A percentile compares a stretch with the other conserved stretches of the same genome.
Conservation (phyloP, 1,140 invertebrate genomes). For the Eurosta solidaginis region DNA sequence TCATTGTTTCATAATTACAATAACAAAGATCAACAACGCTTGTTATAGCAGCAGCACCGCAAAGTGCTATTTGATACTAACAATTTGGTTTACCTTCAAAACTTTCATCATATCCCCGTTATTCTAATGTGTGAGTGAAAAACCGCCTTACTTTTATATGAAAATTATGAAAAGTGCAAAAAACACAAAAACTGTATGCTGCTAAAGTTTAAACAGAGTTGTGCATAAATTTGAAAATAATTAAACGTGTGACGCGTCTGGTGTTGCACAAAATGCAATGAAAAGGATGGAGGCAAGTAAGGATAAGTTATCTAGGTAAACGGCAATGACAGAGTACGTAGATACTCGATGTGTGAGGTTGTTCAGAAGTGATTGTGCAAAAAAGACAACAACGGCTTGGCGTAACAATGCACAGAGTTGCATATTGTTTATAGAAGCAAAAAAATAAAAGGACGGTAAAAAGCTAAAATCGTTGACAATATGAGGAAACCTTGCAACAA, state of each 20-base stretch:
- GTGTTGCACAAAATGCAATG: too few species aligned
- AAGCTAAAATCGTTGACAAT: constrained; percentile 1
- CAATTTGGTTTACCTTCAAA: not conserved
- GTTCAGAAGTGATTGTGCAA: not conserved
- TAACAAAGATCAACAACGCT: not conserved
- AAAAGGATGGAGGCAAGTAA: not conserved
- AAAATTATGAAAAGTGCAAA: not conserved
- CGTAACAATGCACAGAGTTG: not conserved
- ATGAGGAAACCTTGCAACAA: not conserved
- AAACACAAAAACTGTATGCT: not conserved
- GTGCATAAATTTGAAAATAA: constrained; percentile 30
- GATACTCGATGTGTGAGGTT: too few species aligned
- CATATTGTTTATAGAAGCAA: not conserved
- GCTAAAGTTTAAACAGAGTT: constrained; percentile 25
- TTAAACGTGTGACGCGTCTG: constrained; percentile 24
- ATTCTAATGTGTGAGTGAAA: not conserved
- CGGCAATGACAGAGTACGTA: too few species aligned
- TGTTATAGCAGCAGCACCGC: not conserved
- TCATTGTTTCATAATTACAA: not conserved
- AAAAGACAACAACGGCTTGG: not conserved
- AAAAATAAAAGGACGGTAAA: not conserved
- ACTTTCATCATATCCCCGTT: too few species aligned
- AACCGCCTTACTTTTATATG: not conserved
- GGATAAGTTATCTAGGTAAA: not conserved
- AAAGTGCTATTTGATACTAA: not conserved